Evolutionary conservation across 1,140 invertebrate genomes (phyloP).

Genomic region (Drosophila watanabei): DNA sequence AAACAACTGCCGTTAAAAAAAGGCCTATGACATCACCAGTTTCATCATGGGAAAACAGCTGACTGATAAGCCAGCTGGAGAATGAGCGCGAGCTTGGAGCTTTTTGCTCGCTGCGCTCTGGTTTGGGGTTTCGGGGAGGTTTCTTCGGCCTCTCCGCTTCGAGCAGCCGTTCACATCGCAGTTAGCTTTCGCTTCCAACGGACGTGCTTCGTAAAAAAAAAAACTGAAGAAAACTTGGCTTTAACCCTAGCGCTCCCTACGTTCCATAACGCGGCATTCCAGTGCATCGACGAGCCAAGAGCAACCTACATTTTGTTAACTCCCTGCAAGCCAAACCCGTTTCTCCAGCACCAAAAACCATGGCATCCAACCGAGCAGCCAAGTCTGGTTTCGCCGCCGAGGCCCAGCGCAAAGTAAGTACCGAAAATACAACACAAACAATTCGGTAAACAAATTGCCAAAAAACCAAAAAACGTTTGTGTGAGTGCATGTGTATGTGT

Average conservation of each 20-base stretch:
- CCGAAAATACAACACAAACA: conserved; percentile 39
- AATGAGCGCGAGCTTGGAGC: background rate
- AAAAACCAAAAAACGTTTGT: conserved; percentile 55
- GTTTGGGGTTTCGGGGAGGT: conserved; percentile 21
- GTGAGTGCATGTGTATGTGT: conserved; percentile 6
- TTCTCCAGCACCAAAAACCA: conserved; percentile 85
- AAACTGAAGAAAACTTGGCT: conserved; percentile 12
- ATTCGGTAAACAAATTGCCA: conserved; percentile 68
- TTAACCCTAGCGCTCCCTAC: conserved; percentile 39
- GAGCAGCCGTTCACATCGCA: conserved; percentile 38
- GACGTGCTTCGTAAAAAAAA: conserved; percentile 34
- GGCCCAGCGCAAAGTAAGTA: conserved; percentile 95
- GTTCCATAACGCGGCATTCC: conserved; percentile 33
- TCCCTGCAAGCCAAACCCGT: conserved; percentile 82
- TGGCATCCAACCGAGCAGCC: conserved; percentile 95
- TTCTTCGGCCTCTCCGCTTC: conserved; percentile 28
- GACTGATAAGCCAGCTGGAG: conserved; percentile 29
- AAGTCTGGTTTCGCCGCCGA: conserved; percentile 98
- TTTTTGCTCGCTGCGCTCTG: conserved; percentile 8
- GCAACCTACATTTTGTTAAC: conserved; percentile 60
- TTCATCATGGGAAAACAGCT: conserved; percentile 19
- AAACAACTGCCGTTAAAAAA: conserved; percentile 13
- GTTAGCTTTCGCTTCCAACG: conserved; percentile 56
- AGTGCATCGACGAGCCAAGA: conserved; percentile 36
- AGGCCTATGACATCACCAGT: conserved; percentile 38